Evolutionary conservation across 1,140 invertebrate species (phyloP).

Genomic region (Caenorhabditis brenneri): DNA sequence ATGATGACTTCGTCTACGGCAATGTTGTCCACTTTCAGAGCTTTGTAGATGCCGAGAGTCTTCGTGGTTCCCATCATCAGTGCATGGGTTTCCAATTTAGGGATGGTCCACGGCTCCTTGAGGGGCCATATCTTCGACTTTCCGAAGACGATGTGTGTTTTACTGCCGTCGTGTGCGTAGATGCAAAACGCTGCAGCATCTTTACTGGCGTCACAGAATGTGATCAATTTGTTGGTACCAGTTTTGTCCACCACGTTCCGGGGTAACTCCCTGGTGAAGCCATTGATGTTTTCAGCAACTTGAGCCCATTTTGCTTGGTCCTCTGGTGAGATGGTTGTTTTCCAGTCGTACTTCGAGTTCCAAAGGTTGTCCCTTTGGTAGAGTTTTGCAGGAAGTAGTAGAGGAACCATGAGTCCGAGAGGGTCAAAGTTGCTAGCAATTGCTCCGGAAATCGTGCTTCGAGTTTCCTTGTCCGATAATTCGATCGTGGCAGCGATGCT

Average conservation of each 20-base stretch:
- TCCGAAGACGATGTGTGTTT: constrained; percentile 5
- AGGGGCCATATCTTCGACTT: constrained; percentile 32
- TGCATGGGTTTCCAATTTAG: constrained; percentile 33
- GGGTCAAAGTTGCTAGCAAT: constrained; percentile 14
- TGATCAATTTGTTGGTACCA: not conserved
- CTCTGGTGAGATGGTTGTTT: not conserved
- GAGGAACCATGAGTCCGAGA: not conserved
- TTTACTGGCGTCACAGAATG: constrained; percentile 42
- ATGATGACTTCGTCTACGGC: not conserved
- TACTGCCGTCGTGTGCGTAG: not conserved
- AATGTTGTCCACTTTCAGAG: not conserved
- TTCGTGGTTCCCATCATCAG: not conserved
- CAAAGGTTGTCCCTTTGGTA: not conserved
- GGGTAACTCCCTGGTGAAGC: not conserved
- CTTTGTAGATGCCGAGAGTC: not conserved
- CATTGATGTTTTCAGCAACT: not conserved
- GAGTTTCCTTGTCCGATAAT: not conserved
- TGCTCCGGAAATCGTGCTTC: not conserved
- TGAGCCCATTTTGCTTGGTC: not conserved
- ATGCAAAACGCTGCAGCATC: not conserved
- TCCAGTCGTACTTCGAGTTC: not conserved
- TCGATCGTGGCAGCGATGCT: not conserved
- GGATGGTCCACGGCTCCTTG: constrained; percentile 32
- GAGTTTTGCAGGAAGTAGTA: not conserved
- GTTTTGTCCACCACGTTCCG: not conserved